Conservation (phyloP, 2,888 invertebrate species). For the Thymelicus lineola region DNA sequence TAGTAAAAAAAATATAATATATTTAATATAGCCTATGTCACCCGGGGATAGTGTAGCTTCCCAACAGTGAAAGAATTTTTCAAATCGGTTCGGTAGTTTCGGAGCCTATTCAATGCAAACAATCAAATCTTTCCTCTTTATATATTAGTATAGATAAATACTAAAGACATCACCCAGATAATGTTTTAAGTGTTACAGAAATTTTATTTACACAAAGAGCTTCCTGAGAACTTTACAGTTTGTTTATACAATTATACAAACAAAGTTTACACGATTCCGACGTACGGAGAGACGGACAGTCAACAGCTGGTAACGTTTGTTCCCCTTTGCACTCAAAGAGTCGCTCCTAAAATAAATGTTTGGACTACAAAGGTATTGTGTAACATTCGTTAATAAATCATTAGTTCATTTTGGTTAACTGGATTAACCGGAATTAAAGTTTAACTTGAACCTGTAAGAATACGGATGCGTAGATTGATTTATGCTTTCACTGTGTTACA, state of each 20-base stretch:
- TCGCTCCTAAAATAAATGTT: conserved; percentile 33
- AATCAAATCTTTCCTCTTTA: too few species aligned
- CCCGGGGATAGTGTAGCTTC: too few species aligned
- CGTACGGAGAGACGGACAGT: conserved; percentile 47
- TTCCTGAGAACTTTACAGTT: conserved; percentile 41
- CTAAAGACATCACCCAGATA: neutral
- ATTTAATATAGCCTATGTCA: too few species aligned
- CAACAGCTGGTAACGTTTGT: conserved; percentile 46
- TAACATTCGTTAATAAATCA: conserved; percentile 35
- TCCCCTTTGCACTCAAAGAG: conserved; percentile 42
- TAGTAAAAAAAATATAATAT: too few species aligned
- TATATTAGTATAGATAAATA: neutral
- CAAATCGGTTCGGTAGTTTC: too few species aligned
- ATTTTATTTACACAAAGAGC: conserved; percentile 48
- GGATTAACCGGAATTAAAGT: conserved; percentile 22
- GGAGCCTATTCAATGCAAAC: too few species aligned
- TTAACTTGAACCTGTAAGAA: conserved; percentile 33
- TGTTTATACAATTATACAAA: conserved; percentile 43
- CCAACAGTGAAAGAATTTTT: too few species aligned
- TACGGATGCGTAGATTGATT: conserved; percentile 26
- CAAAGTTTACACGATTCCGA: conserved; percentile 31
- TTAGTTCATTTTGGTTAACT: conserved; percentile 30
- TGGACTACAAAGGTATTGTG: conserved; percentile 37
- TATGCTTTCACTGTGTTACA: conserved; percentile 10
- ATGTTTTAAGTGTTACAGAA: conserved; percentile 22